A percentile compares a stretch with the other conserved stretches of the same genome.
Conservation (phyloP, 2,797 vertebrate genomes). For the Pangasius djambal region DNA sequence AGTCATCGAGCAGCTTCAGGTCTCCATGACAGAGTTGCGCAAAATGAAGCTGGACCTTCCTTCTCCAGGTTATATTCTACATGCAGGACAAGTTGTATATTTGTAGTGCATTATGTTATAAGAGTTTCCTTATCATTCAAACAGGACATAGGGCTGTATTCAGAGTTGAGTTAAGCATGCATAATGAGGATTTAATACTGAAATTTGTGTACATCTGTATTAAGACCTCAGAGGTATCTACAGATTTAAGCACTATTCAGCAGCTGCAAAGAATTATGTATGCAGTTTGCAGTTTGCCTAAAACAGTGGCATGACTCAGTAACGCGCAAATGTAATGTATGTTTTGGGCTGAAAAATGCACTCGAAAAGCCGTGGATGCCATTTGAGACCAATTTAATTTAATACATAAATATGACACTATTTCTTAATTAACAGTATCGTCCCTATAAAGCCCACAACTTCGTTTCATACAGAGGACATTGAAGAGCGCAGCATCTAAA, state of each 20-base stretch:
- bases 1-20: slow-evolving; percentile 81
- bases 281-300: not conserved
- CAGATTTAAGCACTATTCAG: not conserved
- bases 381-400: not conserved
- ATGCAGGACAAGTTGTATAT: not conserved
- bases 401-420: not conserved
- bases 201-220: not conserved
- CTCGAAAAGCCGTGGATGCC: not conserved
- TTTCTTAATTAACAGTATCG: not conserved
- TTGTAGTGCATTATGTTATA: not conserved
- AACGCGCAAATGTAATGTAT: not conserved
- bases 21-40: slow-evolving; percentile 77
- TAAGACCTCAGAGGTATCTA: not conserved
- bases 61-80: slow-evolving; percentile 73
- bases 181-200: not conserved
- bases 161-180: not conserved
- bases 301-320: not conserved
- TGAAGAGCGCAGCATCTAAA: not conserved
- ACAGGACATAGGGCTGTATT: not conserved
- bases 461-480: not conserved
- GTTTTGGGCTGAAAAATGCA: not conserved
- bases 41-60: slow-evolving; percentile 83
- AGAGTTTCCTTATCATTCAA: not conserved
- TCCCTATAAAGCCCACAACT: not conserved
- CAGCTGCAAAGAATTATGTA: not conserved